A percentile compares a stretch with the other conserved stretches of the same genome.
Conservation (phyloP, 1,140 invertebrate genomes). For the Caenorhabditis briggsae region DNA sequence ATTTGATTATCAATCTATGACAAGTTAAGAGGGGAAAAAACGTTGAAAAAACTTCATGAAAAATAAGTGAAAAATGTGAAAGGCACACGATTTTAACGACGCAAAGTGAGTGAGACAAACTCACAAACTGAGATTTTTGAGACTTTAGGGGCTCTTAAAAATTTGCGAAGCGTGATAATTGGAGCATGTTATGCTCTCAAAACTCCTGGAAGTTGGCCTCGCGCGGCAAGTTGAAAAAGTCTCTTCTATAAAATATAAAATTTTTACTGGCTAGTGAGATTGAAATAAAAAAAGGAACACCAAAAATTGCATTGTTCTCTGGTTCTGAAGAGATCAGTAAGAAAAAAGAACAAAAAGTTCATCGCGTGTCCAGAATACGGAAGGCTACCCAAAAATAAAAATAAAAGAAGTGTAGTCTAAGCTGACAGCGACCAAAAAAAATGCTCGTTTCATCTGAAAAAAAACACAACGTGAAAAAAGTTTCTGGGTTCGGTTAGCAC, state of each 20-base stretch:
- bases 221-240: constrained; percentile 8
- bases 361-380: constrained; percentile 30
- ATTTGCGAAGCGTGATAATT: constrained; percentile 55
- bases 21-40: too few relatives aligned
- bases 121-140: constrained; percentile 43
- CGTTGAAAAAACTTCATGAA: too few relatives aligned
- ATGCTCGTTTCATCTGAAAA: constrained; percentile 25
- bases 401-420: neutral
- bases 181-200: constrained; percentile 44
- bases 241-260: constrained; percentile 2
- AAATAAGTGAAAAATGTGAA: too few relatives aligned
- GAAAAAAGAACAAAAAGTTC: constrained; percentile 10
- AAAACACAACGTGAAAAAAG: constrained; percentile 13
- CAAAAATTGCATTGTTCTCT: neutral
- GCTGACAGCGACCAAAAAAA: neutral
- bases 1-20: neutral
- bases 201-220: constrained; percentile 23
- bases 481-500: constrained; percentile 16
- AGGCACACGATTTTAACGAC: neutral
- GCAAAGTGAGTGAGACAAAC: neutral
- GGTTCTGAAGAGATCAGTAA: neutral
- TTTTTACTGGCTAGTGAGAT: neutral
- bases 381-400: neutral
- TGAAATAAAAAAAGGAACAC: neutral
- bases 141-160: constrained; percentile 26